Conservation (phyloP, 2,888 invertebrate genomes). For the Sinotaia quadrata region DNA sequence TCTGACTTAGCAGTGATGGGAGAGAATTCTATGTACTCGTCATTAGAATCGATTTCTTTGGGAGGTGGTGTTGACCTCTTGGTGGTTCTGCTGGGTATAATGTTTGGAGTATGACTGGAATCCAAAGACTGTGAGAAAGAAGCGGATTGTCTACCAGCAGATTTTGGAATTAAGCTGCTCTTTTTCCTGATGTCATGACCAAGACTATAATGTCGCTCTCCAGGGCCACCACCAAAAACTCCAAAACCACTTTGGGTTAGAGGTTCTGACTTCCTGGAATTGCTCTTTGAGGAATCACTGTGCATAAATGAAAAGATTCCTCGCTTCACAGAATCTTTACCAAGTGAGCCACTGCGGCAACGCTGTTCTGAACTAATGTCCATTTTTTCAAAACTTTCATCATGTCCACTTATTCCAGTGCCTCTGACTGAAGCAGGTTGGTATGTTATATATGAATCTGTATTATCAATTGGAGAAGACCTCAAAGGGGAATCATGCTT, state of each 20-base stretch:
- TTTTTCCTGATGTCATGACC: slow-evolving; percentile 36
- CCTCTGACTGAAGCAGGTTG: slow-evolving; percentile 30
- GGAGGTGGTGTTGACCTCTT: slow-evolving; percentile 13
- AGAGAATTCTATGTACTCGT: slow-evolving; percentile 43
- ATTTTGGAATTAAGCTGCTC: neutral
- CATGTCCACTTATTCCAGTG: neutral
- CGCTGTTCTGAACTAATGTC: neutral
- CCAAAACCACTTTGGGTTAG: neutral
- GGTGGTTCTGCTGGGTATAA: neutral
- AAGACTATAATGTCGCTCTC: slow-evolving; percentile 30
- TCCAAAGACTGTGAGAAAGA: slow-evolving; percentile 17
- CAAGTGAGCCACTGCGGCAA: slow-evolving; percentile 15
- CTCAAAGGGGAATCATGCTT: slow-evolving; percentile 8
- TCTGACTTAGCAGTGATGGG: slow-evolving; percentile 27
- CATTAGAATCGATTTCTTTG: slow-evolving; percentile 17
- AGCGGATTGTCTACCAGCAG: neutral
- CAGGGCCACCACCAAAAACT: neutral
- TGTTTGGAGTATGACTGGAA: neutral
- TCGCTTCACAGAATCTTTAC: slow-evolving; percentile 16
- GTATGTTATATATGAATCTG: slow-evolving; percentile 36
- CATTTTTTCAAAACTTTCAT: neutral
- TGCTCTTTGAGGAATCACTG: slow-evolving; percentile 21
- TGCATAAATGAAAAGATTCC: slow-evolving; percentile 8
- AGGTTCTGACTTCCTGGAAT: slow-evolving; percentile 17
- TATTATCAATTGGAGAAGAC: slow-evolving; percentile 28